Evolutionary conservation across 30 jellyfish, hydroid and myxozoan species (phyloP), one percentile per base, ranked within the genome.

Genomic region (Hydractinia symbiolongicarpus): DNA sequence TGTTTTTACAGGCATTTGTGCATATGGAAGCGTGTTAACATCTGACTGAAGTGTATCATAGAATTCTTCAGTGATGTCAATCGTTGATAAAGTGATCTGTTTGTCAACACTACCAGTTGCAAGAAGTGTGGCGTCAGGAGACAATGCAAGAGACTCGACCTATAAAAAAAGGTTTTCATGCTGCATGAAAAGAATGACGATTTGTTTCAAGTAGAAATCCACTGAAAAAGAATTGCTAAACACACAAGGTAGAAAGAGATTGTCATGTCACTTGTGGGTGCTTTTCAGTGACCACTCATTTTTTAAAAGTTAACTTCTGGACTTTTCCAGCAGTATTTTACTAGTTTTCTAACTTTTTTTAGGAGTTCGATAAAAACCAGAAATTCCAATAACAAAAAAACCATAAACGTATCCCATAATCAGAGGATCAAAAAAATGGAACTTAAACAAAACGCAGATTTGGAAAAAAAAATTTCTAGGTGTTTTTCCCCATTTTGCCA

Each of bases 81-180:
- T 56, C 1, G 96, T 84, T n/a, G 96, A 89, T 55, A 89, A 79
- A 14, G 70, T 86, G 14, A 89, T 74, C 52, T 89, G 82, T 56
- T 83, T 89, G 79, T 89, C 96, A 51, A 91, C 72, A 14, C 96
- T 91, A 71, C 96, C 96, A 17, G 95, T 89, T 13, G 94, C 93
- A 16, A 89, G 82, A 5, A 89, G 88, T 16, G 94, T 83, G 5
- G 89, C 88, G 67, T 89, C 96, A 15, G 85, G 91, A 30, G 96
- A 83, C 16, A 89, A 17, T 67, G 88, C 94, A 49, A 89, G 74
- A 54, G 90, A 84, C 71, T 89, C 96, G 21, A 89, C 95, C 96
- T 89, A 56, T 17, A 71, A 71, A 19, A n/a, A 50, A 21, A 67
- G 21, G 44, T 30, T 30, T 30, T 30, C 2, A 30, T 30, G 69